Base-by-base conservation (phyloP, 1,140 invertebrate genomes). In the Trialeurodes vaporariorum region DNA sequence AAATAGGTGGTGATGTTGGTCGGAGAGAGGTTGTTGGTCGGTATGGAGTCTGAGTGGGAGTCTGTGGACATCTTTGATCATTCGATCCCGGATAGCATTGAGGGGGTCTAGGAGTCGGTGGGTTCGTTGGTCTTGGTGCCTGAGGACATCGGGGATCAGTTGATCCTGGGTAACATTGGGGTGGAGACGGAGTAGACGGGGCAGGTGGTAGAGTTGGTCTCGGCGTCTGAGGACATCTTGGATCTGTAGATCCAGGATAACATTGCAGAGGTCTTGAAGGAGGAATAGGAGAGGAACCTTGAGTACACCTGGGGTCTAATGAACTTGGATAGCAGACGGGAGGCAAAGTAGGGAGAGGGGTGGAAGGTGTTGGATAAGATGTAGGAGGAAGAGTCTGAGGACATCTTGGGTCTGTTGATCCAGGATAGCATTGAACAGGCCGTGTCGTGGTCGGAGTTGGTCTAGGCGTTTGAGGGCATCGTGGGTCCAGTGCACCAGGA, bases 1-100 rank as follows among this genome's bases (percentile, higher is more conserved):
- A 49, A 5, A 9, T 5, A 17, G 67, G 67, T n/a, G 59, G 64
- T 63, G 72, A 67, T 23, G 73, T 73, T 1, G 68, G 70, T 34
- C 67, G 58, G 1, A 67, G 63, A 25, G 70, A 66, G 21, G 70
- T 17, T 60, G 69, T 49, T 5, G n/a, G n/a, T n/a, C n/a, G n/a
- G n/a, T n/a, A n/a, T 64, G 77, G 74, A 25, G 75, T 73, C 60
- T 75, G 75, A 26, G 78, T 78, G 70, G 83, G 75, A 1, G 78
- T 73, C 68, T 74, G 76, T 21, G 79, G 79, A 73, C 81, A 81
- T 22, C 79, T 71, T 25, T 80, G 75, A 73, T 83, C 81, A 0
- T 68, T 74, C 13, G 78, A 79, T 24, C 81, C 81, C 2, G 79
- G 80, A 66, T 73, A 78, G 68, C 81, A 81, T 1, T 67, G 70